phyloP scores from a whole-genome alignment of 2,113 vertebrate species.

The Cyprinodon brontotheroides region DNA sequence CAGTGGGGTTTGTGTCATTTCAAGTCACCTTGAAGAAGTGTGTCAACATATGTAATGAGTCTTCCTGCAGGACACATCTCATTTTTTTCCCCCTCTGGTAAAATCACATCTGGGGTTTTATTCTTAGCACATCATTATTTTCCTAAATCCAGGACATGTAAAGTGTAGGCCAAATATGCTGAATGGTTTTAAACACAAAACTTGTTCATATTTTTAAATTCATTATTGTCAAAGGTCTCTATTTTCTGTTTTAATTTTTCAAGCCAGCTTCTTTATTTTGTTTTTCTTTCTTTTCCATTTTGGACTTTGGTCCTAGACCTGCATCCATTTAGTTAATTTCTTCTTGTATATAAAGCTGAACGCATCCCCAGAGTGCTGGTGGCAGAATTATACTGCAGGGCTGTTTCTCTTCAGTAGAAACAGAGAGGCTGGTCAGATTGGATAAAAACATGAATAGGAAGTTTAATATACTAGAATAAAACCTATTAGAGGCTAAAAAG shows the following conservation, averaged over 20 bases:
- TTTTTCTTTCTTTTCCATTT: neutral
- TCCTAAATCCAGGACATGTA: neutral
- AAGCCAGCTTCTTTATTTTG: neutral
- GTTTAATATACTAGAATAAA: neutral
- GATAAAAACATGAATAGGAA: too few species aligned
- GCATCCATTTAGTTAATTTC: neutral
- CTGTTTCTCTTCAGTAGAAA: too few species aligned
- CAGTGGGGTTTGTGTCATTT: constrained; percentile 52
- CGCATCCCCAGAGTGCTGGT: too few species aligned
- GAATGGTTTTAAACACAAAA: neutral
- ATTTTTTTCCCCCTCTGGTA: constrained; percentile 48
- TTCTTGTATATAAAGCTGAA: neutral
- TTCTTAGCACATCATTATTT: constrained; percentile 66
- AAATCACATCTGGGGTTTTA: constrained; percentile 66
- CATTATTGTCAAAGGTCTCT: neutral
- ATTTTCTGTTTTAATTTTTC: neutral
- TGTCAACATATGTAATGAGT: constrained; percentile 71
- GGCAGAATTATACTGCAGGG: too few species aligned
- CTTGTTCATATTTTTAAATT: neutral
- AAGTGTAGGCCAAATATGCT: neutral
- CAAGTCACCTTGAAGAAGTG: constrained; percentile 78
- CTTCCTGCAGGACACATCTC: constrained; percentile 57
- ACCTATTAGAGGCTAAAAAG: neutral
- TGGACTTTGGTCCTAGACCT: neutral
- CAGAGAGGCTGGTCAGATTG: too few species aligned